Conservation (phyloP, 2,888 invertebrate species). For the Polydrusus tereticollis region DNA sequence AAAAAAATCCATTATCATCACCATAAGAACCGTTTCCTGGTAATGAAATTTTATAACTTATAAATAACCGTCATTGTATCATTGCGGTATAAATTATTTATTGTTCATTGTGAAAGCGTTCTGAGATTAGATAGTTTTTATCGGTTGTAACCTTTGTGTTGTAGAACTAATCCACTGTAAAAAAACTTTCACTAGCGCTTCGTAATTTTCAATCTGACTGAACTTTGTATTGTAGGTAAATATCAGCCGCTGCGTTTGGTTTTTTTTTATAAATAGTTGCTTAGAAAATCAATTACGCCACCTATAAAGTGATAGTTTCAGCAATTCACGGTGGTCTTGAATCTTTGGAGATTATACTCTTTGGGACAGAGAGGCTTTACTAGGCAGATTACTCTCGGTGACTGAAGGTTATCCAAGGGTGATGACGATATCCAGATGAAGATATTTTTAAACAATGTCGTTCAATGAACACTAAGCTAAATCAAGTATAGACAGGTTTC, state of each 20-base stretch:
- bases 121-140: conserved; percentile 12
- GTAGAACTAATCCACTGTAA: conserved; percentile 7
- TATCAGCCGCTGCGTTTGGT: neutral
- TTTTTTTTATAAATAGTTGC: too few species aligned
- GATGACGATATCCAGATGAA: too few species aligned
- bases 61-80: conserved; percentile 1
- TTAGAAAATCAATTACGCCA: too few species aligned
- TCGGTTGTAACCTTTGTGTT: conserved; percentile 27
- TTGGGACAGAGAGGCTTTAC: too few species aligned
- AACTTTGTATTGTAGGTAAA: neutral
- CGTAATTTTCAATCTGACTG: neutral
- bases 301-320: too few species aligned
- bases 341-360: too few species aligned
- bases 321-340: too few species aligned
- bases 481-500: too few species aligned
- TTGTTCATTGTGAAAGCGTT: conserved; percentile 19
- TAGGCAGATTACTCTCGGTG: too few species aligned
- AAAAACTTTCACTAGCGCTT: conserved; percentile 18
- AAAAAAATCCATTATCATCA: neutral
- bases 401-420: too few species aligned
- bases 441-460: too few species aligned
- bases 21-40: neutral
- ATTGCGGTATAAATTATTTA: neutral
- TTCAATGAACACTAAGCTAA: too few species aligned
- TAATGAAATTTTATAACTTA: neutral